Evolutionary conservation across 2,888 invertebrate genomes (phyloP).

Genomic region (Dromius quadrimaculatus): DNA sequence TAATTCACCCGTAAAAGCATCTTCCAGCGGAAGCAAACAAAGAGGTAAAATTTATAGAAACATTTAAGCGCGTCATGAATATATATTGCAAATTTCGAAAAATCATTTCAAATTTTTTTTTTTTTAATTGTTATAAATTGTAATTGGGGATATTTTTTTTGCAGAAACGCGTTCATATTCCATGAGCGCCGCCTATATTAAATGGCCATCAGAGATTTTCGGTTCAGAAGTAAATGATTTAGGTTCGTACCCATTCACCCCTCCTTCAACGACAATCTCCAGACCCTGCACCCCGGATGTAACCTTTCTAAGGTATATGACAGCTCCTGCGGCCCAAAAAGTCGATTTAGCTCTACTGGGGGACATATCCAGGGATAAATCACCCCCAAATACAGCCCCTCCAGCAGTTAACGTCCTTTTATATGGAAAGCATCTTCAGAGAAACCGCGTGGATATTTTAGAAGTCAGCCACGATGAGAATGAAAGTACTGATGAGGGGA

Average conservation of each 20-base stretch:
- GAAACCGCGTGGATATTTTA: conserved; percentile 25
- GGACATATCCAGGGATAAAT: conserved; percentile 40
- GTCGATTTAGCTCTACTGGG: conserved; percentile 55
- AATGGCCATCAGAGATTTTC: conserved; percentile 72
- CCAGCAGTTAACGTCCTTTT: conserved; percentile 3
- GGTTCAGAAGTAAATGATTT: conserved; percentile 72
- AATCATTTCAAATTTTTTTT: too few species aligned
- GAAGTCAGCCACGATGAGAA: conserved; percentile 21
- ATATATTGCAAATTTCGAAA: neutral
- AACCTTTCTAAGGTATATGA: conserved; percentile 47
- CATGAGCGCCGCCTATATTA: conserved; percentile 70
- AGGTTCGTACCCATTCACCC: conserved; percentile 67
- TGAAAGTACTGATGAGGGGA: conserved; percentile 15
- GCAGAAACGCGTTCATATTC: conserved; percentile 80
- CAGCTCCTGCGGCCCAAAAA: conserved; percentile 52
- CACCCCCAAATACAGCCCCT: conserved; percentile 34
- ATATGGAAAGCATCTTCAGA: neutral
- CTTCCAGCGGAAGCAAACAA: conserved; percentile 63
- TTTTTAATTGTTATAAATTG: too few species aligned
- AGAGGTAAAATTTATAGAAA: conserved; percentile 46
- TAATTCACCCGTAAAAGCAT: conserved; percentile 76
- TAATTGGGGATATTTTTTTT: too few species aligned
- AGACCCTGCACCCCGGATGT: conserved; percentile 50
- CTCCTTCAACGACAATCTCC: conserved; percentile 64
- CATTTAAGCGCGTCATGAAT: too few species aligned